Conservation (phyloP, 2,797 vertebrate species). For the Karalla daura region DNA sequence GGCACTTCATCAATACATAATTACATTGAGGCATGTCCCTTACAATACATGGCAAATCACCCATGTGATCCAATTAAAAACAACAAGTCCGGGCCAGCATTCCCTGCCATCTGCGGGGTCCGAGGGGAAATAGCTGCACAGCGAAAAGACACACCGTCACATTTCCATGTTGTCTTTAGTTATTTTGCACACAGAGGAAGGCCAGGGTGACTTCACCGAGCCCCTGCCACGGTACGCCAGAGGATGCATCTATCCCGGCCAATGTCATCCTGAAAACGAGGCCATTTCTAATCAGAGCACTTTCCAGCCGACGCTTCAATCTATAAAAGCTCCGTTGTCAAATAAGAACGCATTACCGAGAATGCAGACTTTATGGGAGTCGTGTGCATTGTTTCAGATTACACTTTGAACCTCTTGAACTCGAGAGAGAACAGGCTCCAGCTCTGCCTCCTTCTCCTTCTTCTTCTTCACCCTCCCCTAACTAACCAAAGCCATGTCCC, state of each 20-base stretch:
- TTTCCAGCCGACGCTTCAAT: background rate
- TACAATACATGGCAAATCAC: conserved; percentile 49
- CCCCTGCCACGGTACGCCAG: background rate
- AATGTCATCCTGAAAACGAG: background rate
- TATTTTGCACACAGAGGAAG: background rate
- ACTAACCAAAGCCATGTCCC: conserved; percentile 28
- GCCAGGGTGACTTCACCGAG: background rate
- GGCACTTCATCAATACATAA: conserved; percentile 58
- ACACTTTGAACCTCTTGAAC: conserved; percentile 42
- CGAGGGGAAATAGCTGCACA: conserved; percentile 27
- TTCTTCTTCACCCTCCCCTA: conserved; percentile 10
- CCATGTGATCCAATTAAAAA: conserved; percentile 61
- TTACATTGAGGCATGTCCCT: conserved; percentile 51
- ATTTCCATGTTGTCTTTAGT: conserved; percentile 24
- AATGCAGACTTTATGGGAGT: background rate
- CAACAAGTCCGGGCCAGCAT: conserved; percentile 25
- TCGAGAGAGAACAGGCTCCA: conserved; percentile 16
- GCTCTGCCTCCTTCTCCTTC: conserved; percentile 24
- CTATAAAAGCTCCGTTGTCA: background rate
- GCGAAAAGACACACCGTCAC: conserved; percentile 18
- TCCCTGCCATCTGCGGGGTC: conserved; percentile 26
- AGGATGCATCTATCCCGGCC: background rate
- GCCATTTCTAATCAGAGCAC: background rate
- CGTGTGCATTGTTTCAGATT: background rate
- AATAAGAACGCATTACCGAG: conserved; percentile 1